Conservation (phyloP, 2,113 vertebrate species). For the Acanthisitta chloris region DNA sequence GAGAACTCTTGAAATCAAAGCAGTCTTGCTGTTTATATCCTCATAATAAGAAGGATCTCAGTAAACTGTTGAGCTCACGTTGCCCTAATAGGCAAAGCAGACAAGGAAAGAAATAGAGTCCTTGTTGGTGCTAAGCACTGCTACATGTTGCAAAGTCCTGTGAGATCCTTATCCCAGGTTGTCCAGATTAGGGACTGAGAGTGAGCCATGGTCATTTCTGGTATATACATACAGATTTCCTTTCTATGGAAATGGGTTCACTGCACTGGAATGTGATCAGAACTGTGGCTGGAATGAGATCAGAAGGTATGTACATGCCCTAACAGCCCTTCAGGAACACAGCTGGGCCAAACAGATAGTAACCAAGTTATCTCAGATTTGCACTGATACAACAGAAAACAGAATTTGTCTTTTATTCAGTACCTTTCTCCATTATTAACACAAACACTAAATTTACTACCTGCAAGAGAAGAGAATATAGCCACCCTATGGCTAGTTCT, state of each 20-base stretch:
- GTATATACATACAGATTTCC: not conserved
- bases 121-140: not conserved
- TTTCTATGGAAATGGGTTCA: not conserved
- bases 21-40: not conserved
- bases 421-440: not conserved
- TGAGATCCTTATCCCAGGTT: not conserved
- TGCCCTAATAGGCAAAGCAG: not conserved
- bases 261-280: not conserved
- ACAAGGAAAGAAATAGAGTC: not conserved
- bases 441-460: not conserved
- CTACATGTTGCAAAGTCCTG: not conserved
- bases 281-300: not conserved
- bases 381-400: not conserved
- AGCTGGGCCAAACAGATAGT: not conserved
- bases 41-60: not conserved
- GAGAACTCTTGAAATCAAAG: not conserved
- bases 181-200: not conserved
- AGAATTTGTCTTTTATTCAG: not conserved
- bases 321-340: not conserved
- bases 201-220: not conserved
- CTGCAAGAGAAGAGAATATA: not conserved
- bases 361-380: not conserved
- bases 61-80: not conserved
- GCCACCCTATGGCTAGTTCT: not conserved
- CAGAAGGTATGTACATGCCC: not conserved